Base-by-base conservation (phyloP, 2,888 invertebrate genomes). In the Julus scandinavius region DNA sequence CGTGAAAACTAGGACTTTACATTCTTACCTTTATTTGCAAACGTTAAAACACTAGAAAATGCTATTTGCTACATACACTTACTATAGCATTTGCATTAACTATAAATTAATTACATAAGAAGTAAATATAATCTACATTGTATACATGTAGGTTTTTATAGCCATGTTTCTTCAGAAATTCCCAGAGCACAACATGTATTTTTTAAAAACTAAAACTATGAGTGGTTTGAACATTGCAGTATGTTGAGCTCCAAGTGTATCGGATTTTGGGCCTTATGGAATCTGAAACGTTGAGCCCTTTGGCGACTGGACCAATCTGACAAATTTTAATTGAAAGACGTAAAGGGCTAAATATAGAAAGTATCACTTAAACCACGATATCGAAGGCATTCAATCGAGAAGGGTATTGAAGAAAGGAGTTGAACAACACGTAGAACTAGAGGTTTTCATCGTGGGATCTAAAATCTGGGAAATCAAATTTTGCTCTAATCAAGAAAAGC, bases 241-340 rank as follows among this genome's bases (percentile, higher is more conserved):
- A 72, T 72, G 13, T 38, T 5, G 1, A 38, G 80, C 38, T 40
- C 38, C 38, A 20, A 29, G 72, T 29, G 80, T 80, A 38, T 80
- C 15, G 38, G 80, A 29, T 80, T 40, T 38, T 15, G 15, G 38
- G 38, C 11, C 15, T 80, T 38, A 80, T 80, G 38, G 72, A 29
- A 29, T 80, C 38, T 80, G 80, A 80, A 40, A 38, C 80, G 0
- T 29, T 38, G 80, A 80, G 38, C 7, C 38, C 80, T 38, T 80
- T 38, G 38, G 38, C 80, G 13, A 38, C 80, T 13, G 38, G 38
- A 40, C 38, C 80, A 80, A 38, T 38, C 38, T 80, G 38, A 80
- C 80, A 80, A 80, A 80, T 40, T 80, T 38, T 80, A 80, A 80
- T 80, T 80, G 80, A 80, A 80, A 80, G 40, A 7, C n/a, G 38